Evolutionary conservation across 2,797 vertebrate species (phyloP).

Genomic region (Gobio occitaniae): DNA sequence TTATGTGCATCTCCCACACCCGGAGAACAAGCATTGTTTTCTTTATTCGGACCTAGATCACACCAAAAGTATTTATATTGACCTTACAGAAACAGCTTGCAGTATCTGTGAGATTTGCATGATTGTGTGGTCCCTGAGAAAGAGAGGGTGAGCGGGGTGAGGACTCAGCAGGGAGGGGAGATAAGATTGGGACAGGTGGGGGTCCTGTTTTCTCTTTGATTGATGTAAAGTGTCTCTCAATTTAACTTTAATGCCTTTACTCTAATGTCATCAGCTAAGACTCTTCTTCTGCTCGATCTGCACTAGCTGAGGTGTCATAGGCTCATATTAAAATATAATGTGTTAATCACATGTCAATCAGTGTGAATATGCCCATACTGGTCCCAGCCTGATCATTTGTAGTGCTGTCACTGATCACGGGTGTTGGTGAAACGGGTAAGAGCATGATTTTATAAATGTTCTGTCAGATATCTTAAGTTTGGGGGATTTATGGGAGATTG

Average conservation of each 20-base stretch:
- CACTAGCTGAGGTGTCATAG: not conserved
- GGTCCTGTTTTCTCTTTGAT: no score
- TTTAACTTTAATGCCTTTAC: not conserved
- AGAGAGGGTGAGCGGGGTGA: no score
- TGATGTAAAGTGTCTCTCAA: no score
- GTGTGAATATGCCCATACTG: fast-evolving
- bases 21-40: no score
- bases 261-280: not conserved
- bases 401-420: not conserved
- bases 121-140: no score
- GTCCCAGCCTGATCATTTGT: not conserved
- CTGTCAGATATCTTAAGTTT: not conserved
- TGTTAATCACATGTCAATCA: not conserved
- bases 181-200: no score
- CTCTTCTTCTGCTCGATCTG: not conserved
- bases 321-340: not conserved
- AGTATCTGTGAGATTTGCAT: no score
- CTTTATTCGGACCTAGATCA: no score
- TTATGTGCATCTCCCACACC: no score
- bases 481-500: not conserved
- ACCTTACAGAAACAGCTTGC: no score
- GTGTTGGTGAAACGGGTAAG: not conserved
- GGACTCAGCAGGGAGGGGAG: no score
- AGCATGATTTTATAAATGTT: not conserved
- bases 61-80: no score